These are phyloP conservation scores for Tragelaphus oryx DNA, from an alignment of 2,797 vertebrate genomes.

Conservation along the genomic window DNA sequence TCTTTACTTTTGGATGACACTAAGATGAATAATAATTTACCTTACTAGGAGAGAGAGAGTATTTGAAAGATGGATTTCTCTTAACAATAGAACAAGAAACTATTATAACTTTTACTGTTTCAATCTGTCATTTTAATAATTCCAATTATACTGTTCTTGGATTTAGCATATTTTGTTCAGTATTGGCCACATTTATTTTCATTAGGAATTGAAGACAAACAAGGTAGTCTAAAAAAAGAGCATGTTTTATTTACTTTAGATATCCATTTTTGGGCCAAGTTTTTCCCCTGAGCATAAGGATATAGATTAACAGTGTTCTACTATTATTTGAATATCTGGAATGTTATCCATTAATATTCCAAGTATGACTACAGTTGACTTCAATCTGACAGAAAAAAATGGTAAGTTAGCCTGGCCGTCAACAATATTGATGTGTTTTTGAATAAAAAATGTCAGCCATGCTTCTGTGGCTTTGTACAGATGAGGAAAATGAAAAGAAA, in stretches of 20 bases:
- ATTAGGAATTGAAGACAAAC: not conserved
- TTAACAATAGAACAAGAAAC: not conserved
- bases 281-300: not conserved
- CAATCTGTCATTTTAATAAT: not conserved
- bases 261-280: not conserved
- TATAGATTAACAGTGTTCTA: slow-evolving; percentile 44
- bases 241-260: not conserved
- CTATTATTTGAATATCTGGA: slow-evolving; percentile 64
- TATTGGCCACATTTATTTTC: not conserved
- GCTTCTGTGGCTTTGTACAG: slow-evolving; percentile 38
- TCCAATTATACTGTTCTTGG: not conserved
- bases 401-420: not conserved
- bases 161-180: not conserved
- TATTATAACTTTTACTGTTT: not conserved
- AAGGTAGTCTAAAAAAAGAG: not conserved
- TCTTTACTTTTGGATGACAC: slow-evolving; percentile 26
- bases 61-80: not conserved
- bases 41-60: not conserved
- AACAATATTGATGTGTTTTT: slow-evolving; percentile 57
- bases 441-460: slow-evolving; percentile 60
- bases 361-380: slow-evolving; percentile 51
- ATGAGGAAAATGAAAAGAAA: slow-evolving; percentile 59
- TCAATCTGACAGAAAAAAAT: slow-evolving; percentile 53
- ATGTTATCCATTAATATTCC: slow-evolving; percentile 65
- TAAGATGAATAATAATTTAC: slow-evolving; percentile 10